Base-by-base conservation (phyloP, 1,140 invertebrate genomes). In the Pararge aegeria region DNA sequence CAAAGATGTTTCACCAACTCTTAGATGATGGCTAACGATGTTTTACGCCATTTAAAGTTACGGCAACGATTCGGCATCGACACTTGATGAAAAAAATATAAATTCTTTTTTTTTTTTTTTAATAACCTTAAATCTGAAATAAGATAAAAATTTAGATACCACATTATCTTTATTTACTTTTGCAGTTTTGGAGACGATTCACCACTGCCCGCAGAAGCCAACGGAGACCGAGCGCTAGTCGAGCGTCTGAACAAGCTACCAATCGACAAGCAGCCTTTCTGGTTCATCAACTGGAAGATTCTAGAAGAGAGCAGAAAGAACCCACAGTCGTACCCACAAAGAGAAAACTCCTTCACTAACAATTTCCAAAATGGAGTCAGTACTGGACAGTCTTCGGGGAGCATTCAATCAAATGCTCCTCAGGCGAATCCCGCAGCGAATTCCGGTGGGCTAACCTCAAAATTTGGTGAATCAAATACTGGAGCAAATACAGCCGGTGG, bases 241-340 rank as follows among this genome's bases (percentile, higher is more conserved):
- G 80, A 91, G 30, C 68, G 90, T 21, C 68, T 92, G 0, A 91
- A 82, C 59, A 80, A 82, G 37, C 63, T 91, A 27, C 91, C 91
- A 2, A 61, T 85, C 21, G 90, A 92, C 61, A 78, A 90, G 19
- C 90, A 90, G 40, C 91, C 91, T 0, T 92, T 92, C 71, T 92
- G 91, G 91, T 90, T 91, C 60, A 71, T 92, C 55, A 92, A 89
- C 34, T 89, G 83, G 83, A 78, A 86, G 66, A 77, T 78, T 0
- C 42, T 74, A 0, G 82, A 89, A 55, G 79, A 59, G 0, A 58
- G 76, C 6, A 74, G 76, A 15, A 66, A 80, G n/a, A 78, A 80
- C 4, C 82, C 83, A n/a, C 80, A 85, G 13, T 76, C 82, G 0
- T 87, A 81, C 58, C 75, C 77, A 6, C 75, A 73, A 40, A 75